Evolutionary conservation across 2,113 vertebrate species (phyloP), one percentile per base, ranked within the genome.

Genomic region (Strix aluco): DNA sequence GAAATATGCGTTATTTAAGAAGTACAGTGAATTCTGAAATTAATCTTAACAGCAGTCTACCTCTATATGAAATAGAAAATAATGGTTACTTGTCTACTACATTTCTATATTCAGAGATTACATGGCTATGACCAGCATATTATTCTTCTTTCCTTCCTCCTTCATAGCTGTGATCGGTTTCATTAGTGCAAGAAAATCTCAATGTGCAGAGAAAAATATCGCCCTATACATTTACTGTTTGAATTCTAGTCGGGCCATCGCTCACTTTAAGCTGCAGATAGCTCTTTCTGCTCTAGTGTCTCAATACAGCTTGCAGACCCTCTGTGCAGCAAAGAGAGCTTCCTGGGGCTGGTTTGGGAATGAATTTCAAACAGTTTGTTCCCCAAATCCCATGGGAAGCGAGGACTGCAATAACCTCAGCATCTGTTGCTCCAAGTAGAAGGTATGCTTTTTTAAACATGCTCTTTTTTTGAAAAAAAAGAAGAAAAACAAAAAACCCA

Each of bases 11-110:
- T 21, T 63, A 79, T 61, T 91, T 86, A 38, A 61, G 58, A 95
- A 81, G n/a, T 52, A 84, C 32, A 63, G 49, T 27, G 46, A 92
- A 30, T 77, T 59, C 57, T 86, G n/a, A 91, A 88, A 96, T 96
- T 63, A 85, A 94, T 61, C 65, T 71, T 52, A 75, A 70, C 58
- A 78, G 65, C 71, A 78, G 27, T 47, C 67, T 20, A 42, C 21
- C 27, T 90, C 42, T 34, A 13, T 17, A 52, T 13, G 44, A 81
- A 62, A 88, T 3, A 71, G 71, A 59, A 93, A 63, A 84, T 58
- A 93, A 90, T n/a, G 36, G 74, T 47, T 59, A 75, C 47, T 89
- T 88, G 61, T 67, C n/a, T 73, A 54, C 90, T 44, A 87, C 71
- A 82, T 11, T 85, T 66, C 42, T 88, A 74, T 63, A 73, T 46